phyloP scores from a whole-genome alignment of 2,797 vertebrate species.

The Crossoptilon crossoptilon region DNA sequence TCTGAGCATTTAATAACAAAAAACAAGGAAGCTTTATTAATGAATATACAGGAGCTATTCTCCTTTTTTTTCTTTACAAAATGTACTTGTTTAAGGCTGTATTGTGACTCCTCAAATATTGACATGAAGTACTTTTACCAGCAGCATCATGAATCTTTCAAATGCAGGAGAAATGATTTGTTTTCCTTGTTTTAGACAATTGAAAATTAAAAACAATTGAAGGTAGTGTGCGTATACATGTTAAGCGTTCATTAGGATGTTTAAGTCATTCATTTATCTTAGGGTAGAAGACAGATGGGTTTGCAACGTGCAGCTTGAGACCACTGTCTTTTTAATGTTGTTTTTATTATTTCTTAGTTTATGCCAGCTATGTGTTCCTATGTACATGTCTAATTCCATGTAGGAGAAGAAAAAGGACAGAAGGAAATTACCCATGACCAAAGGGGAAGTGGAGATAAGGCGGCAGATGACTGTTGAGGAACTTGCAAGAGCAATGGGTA shows the following conservation, averaged over 20 bases:
- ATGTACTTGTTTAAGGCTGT: neutral
- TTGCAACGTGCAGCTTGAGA: neutral
- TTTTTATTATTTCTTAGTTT: slow-evolving; percentile 9
- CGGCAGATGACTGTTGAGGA: slow-evolving; percentile 86
- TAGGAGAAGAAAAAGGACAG: slow-evolving; percentile 75
- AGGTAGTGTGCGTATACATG: neutral
- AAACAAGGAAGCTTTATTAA: neutral
- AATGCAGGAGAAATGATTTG: neutral
- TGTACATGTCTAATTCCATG: neutral
- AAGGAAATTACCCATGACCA: slow-evolving; percentile 62
- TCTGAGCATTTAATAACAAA: neutral
- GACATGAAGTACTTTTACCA: neutral
- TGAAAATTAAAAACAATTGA: neutral
- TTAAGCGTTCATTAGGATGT: neutral
- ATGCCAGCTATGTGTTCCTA: neutral
- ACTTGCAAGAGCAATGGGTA: slow-evolving; percentile 90
- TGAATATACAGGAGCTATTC: neutral
- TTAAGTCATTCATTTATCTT: neutral
- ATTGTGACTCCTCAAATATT: neutral
- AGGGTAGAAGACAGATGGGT: neutral
- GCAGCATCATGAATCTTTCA: neutral
- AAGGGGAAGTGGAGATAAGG: slow-evolving; percentile 89
- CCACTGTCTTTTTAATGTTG: neutral
- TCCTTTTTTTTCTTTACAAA: rapidly evolving
- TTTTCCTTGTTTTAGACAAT: neutral